Evolutionary conservation across 2,797 vertebrate species (phyloP), one percentile per base, ranked within the genome.

Genomic region (Synanceia verrucosa): DNA sequence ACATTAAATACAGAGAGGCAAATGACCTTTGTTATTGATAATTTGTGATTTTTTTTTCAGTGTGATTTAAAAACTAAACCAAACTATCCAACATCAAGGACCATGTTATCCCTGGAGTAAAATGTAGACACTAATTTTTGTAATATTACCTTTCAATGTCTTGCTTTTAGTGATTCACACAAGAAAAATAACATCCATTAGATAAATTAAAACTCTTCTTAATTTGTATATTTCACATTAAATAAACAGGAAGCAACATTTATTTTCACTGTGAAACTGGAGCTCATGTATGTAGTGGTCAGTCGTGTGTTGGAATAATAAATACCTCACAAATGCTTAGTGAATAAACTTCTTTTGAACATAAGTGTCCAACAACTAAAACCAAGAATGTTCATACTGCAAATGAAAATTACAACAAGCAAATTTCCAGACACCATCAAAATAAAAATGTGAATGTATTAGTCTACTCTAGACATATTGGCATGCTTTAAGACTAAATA

Each of bases 81-180:
- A 28, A 28, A 4, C 14, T 51, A 5, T n/a, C n/a, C n/a, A n/a
- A n/a, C n/a, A n/a, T 21, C 0, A 9, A 62, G 59, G 23, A 63
- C 41, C 6, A 6, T 41, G 18, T 73, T 19, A 52, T 68, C 81
- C 58, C 73, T 6, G 1, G 18, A 76, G 65, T 52, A 41, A 65
- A 58, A n/a, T 13, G 39, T 56, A 11, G 39, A 43, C 10, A 63
- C 76, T 75, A 67, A 71, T 58, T 74, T 85, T 82, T 83, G 71
- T 39, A 63, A 79, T 62, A 23, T 50, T 73, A 36, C 21, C 28
- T 24, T 55, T 60, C 4, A 51, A 65, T 65, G 16, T 39, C 3
- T 13, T 68, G 52, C 11, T 59, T 19, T 33, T 41, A 11, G 29
- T 12, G 16, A 46, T 34, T 46, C 19, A 31, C 44, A 55, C 8